These are phyloP conservation scores for Cheilinus undulatus DNA, from an alignment of 2,113 vertebrate species.

Conservation along the genomic window DNA sequence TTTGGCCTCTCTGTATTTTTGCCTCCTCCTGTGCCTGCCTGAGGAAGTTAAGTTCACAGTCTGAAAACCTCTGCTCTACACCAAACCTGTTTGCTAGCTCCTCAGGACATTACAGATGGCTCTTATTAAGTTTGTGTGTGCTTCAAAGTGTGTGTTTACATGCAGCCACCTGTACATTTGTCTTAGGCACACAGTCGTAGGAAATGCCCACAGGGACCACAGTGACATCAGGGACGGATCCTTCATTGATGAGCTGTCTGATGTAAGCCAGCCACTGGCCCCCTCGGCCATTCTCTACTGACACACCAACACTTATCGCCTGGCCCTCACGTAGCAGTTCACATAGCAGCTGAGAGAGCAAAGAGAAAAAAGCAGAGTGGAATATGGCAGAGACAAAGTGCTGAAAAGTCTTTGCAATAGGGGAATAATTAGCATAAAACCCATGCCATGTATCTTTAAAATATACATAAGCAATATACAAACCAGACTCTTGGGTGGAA, in stretches of 20 bases:
- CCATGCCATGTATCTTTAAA: constrained; percentile 35
- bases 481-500: constrained; percentile 13
- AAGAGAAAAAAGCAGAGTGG: neutral
- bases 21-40: neutral
- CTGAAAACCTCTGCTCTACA: constrained; percentile 24
- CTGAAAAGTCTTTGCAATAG: constrained; percentile 23
- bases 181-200: constrained; percentile 81
- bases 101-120: constrained; percentile 28
- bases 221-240: constrained; percentile 80
- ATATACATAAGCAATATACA: constrained; percentile 31
- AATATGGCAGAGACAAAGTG: constrained; percentile 31
- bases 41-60: neutral
- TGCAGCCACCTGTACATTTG: constrained; percentile 56
- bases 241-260: constrained; percentile 72
- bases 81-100: constrained; percentile 12
- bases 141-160: constrained; percentile 34
- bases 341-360: constrained; percentile 80
- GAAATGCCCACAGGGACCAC: constrained; percentile 89
- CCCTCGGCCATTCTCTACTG: constrained; percentile 72
- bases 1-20: constrained; percentile 16
- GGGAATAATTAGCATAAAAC: constrained; percentile 49
- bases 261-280: constrained; percentile 80
- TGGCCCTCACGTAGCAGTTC: constrained; percentile 87
- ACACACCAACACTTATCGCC: constrained; percentile 86
- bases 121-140: constrained; percentile 20